A percentile compares a stretch with the other conserved stretches of the same genome.
These are phyloP conservation scores for Erythrocercus mccallii DNA, from an alignment of 2,113 vertebrate species.

Conservation along the genomic window DNA sequence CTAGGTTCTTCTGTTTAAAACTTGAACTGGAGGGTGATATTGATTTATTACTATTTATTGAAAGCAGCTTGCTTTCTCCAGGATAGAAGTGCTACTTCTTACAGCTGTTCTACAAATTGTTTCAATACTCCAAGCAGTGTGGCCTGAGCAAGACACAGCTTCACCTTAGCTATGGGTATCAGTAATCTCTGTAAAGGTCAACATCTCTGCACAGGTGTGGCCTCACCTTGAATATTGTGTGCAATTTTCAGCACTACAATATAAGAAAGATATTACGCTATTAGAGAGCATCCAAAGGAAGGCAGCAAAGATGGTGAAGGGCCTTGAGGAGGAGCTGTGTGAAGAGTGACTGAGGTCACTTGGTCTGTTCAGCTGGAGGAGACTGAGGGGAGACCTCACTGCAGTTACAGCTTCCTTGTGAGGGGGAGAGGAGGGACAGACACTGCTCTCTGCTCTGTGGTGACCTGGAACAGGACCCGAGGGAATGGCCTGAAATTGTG, in stretches of 20 bases:
- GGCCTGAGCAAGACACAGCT: background rate
- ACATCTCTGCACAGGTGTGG: background rate
- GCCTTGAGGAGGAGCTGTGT: rapidly evolving
- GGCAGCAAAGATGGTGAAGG: background rate
- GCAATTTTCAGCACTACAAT: background rate
- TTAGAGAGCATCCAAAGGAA: background rate
- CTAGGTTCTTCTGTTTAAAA: background rate
- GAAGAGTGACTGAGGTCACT: background rate
- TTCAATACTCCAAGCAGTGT: background rate
- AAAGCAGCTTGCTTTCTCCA: background rate
- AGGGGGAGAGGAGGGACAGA: background rate
- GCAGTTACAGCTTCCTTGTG: background rate
- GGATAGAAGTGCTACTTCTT: background rate
- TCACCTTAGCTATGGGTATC: background rate
- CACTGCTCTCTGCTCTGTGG: background rate
- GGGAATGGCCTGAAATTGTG: background rate
- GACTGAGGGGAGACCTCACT: background rate
- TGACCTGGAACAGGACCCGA: too few relatives aligned
- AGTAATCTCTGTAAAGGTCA: background rate
- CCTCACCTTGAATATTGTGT: background rate
- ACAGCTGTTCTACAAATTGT: background rate
- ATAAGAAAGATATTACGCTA: background rate
- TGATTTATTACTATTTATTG: background rate
- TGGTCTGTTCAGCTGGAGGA: background rate
- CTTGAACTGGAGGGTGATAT: background rate